phyloP scores from a whole-genome alignment of 1,140 invertebrate genomes.

The Atta texana region DNA sequence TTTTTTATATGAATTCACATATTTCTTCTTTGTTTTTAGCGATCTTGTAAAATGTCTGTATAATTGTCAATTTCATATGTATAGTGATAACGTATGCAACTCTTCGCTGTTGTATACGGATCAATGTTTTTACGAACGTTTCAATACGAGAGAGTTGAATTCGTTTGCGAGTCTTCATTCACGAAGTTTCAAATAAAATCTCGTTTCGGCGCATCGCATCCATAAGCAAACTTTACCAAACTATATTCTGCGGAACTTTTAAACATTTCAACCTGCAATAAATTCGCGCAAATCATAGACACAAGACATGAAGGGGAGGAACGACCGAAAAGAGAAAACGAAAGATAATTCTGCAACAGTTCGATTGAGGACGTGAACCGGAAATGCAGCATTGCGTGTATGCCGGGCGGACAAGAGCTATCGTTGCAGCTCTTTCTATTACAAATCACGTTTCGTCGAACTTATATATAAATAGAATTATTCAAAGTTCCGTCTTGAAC shows the following conservation, averaged over 20 bases:
- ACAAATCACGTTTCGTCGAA: conserved; percentile 3
- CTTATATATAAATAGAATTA: conserved; percentile 39
- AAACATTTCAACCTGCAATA: conserved; percentile 49
- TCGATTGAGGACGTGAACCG: conserved; percentile 22
- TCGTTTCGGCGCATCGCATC: neutral
- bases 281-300: conserved; percentile 44
- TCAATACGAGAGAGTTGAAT: conserved; percentile 1
- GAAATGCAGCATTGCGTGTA: conserved; percentile 4
- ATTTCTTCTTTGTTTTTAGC: neutral
- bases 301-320: conserved; percentile 34
- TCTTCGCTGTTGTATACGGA: neutral
- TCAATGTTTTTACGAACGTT: neutral
- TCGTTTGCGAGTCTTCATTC: conserved; percentile 15
- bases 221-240: conserved; percentile 53
- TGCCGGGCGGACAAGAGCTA: neutral
- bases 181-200: conserved; percentile 50
- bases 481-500: conserved; percentile 33
- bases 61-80: neutral
- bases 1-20: neutral
- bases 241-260: conserved; percentile 52
- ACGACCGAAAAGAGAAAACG: conserved; percentile 2
- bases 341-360: neutral
- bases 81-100: too few relatives aligned
- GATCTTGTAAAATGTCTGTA: neutral
- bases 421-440: conserved; percentile 22